Conservation (phyloP, 2,113 vertebrate genomes). For the Colinus virginianus region DNA sequence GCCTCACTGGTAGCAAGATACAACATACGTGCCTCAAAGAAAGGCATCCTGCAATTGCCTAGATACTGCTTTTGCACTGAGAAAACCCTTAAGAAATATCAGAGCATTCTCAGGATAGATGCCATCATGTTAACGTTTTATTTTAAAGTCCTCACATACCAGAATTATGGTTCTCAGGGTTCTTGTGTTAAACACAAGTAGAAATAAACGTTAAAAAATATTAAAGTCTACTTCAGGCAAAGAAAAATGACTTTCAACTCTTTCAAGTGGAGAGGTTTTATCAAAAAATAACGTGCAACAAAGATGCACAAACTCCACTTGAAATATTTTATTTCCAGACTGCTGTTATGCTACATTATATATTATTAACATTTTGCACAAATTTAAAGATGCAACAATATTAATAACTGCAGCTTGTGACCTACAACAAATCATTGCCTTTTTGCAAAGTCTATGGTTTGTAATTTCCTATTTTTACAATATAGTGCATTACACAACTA, state of each 20-base stretch:
- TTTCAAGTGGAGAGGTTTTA: neutral
- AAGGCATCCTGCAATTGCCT: neutral
- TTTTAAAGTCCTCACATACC: neutral
- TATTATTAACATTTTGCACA: neutral
- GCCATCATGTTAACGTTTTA: neutral
- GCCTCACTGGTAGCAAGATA: neutral
- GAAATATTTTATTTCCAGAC: neutral
- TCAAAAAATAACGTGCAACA: neutral
- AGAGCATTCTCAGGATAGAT: neutral
- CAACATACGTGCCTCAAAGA: neutral
- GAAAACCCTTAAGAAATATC: neutral
- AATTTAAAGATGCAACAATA: neutral
- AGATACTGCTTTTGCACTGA: neutral
- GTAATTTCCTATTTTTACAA: neutral
- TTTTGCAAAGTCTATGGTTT: neutral
- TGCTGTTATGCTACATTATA: neutral
- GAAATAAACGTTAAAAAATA: neutral
- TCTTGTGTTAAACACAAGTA: neutral
- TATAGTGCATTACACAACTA: neutral
- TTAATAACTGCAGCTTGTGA: neutral
- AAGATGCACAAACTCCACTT: neutral
- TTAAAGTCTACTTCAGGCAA: neutral
- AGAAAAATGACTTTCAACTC: neutral
- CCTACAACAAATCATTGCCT: neutral
- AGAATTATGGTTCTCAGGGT: neutral